phyloP scores from a whole-genome alignment of 2,888 invertebrate species.

The Platycnemis pennipes region DNA sequence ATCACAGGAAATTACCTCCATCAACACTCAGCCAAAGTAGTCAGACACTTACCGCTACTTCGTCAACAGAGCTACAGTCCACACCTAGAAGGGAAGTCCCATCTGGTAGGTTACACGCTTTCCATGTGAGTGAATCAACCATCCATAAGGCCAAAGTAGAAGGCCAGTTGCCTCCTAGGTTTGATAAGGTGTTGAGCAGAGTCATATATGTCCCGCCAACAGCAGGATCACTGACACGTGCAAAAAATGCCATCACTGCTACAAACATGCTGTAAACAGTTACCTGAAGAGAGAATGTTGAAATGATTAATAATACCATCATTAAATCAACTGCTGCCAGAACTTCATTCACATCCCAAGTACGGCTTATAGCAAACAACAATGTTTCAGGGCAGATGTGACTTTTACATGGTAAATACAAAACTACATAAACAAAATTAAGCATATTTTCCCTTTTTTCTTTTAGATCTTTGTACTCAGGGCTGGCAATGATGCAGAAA shows the following conservation, averaged over 20 bases:
- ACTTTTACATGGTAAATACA: too few species aligned
- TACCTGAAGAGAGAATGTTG: slow-evolving; percentile 82
- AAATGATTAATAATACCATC: neutral
- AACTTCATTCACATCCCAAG: too few species aligned
- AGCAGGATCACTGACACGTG: slow-evolving; percentile 96
- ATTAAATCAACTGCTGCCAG: neutral
- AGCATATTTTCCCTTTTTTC: too few species aligned
- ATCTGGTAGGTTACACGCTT: slow-evolving; percentile 81
- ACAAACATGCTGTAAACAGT: slow-evolving; percentile 98
- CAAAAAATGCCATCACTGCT: slow-evolving; percentile 98
- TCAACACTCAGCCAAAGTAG: neutral
- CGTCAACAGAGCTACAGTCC: slow-evolving; percentile 83
- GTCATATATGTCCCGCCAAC: slow-evolving; percentile 99
- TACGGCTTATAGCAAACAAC: too few species aligned
- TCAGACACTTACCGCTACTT: slow-evolving; percentile 83
- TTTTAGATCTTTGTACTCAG: too few species aligned
- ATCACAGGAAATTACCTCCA: too few species aligned
- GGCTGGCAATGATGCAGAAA: too few species aligned
- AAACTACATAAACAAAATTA: too few species aligned
- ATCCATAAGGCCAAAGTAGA: slow-evolving; percentile 94
- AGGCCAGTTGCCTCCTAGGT: slow-evolving; percentile 99
- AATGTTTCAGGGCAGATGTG: too few species aligned
- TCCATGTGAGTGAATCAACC: slow-evolving; percentile 93
- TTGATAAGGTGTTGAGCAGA: slow-evolving; percentile 95
- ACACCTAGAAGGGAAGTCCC: slow-evolving; percentile 76